Evolutionary conservation across 1,140 invertebrate species (phyloP).

Genomic region (Nasonia longicornis): DNA sequence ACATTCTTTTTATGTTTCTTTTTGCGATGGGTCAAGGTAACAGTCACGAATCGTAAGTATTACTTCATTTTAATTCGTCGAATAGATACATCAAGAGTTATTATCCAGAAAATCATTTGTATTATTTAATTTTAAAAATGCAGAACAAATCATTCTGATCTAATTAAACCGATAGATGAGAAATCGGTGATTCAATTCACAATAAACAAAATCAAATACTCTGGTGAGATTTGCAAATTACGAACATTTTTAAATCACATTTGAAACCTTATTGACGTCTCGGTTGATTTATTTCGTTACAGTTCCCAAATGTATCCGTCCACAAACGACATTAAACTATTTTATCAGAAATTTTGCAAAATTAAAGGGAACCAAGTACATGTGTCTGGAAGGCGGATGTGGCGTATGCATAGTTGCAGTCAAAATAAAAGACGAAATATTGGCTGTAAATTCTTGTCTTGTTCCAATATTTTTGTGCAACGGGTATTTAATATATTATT

Average conservation of each 20-base stretch:
- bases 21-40: not conserved
- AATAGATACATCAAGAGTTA: no score
- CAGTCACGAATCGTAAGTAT: not conserved
- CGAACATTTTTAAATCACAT: not conserved
- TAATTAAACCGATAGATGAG: not conserved
- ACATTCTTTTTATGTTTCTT: not conserved
- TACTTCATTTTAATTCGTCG: not conserved
- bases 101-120: no score
- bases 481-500: slow-evolving; percentile 25
- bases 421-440: slow-evolving; percentile 68
- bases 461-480: slow-evolving; percentile 63
- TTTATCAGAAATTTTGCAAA: slow-evolving; percentile 77
- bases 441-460: slow-evolving; percentile 78
- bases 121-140: no score
- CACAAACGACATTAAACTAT: slow-evolving; percentile 75
- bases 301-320: slow-evolving; percentile 64
- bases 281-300: not conserved
- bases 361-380: slow-evolving; percentile 82
- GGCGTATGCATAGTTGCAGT: slow-evolving; percentile 82
- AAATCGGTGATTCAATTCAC: not conserved
- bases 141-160: not conserved
- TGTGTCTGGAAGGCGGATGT: slow-evolving; percentile 87
- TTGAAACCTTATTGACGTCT: not conserved
- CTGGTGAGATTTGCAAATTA: not conserved
- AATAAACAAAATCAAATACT: not conserved